A percentile compares a stretch with the other conserved stretches of the same genome.
These are phyloP conservation scores for Hedya salicella DNA, from an alignment of 2,888 invertebrate species.

Conservation along the genomic window DNA sequence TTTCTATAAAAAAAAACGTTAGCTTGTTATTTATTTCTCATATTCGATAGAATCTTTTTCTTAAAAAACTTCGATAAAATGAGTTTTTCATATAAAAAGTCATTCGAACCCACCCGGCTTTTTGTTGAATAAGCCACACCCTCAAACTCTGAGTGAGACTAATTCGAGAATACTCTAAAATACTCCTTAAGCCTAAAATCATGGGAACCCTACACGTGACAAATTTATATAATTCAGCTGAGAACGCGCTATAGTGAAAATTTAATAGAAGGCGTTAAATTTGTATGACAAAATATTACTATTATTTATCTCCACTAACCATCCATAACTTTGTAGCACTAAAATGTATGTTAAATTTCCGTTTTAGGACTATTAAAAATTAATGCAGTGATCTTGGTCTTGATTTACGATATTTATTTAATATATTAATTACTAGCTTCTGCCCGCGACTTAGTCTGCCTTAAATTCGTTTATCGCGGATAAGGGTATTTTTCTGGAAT, in stretches of 20 bases:
- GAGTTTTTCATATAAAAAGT: too few relatives aligned
- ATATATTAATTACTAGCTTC: slow-evolving; percentile 6
- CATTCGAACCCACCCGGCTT: too few relatives aligned
- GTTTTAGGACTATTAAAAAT: not conserved
- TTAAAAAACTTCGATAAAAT: too few relatives aligned
- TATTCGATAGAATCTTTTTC: too few relatives aligned
- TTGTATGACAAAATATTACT: not conserved
- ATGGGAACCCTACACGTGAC: not conserved
- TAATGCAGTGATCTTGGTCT: not conserved
- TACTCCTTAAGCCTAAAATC: not conserved
- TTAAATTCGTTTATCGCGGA: too few relatives aligned
- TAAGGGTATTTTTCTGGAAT: too few relatives aligned
- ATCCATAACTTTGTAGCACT: not conserved
- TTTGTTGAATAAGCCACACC: too few relatives aligned
- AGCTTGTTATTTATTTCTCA: too few relatives aligned
- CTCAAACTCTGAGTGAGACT: too few relatives aligned
- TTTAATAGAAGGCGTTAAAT: not conserved
- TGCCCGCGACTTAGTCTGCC: too few relatives aligned
- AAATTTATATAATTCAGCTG: not conserved
- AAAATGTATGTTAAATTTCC: not conserved
- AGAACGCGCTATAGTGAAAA: not conserved
- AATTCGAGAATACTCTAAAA: too few relatives aligned
- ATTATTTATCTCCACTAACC: not conserved
- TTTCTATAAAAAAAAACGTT: too few relatives aligned
- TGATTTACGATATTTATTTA: not conserved